phyloP scores from a whole-genome alignment of 2,113 vertebrate genomes.

The Cryptotis parvus region DNA sequence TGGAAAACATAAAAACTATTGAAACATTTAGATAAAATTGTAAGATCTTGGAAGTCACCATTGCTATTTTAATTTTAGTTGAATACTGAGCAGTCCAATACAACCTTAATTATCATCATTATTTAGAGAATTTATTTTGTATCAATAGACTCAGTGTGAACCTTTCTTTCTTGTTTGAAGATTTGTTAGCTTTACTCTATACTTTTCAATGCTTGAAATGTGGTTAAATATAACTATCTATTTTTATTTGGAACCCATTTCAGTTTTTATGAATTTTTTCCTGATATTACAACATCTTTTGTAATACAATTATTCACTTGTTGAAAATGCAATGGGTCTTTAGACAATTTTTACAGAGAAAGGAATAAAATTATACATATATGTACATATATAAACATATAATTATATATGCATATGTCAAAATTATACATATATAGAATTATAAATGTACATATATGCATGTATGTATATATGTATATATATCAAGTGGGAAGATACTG shows the following conservation, averaged over 20 bases:
- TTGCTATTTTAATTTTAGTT: conserved; percentile 14
- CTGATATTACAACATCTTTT: conserved; percentile 3
- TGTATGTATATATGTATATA: no score
- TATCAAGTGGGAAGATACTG: no score
- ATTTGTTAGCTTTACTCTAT: neutral
- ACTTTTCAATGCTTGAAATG: neutral
- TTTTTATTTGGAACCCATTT: conserved; percentile 49
- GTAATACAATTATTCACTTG: neutral
- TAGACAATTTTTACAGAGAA: neutral
- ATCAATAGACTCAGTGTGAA: no score
- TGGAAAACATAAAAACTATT: neutral
- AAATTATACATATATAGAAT: neutral
- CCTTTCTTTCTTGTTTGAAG: neutral
- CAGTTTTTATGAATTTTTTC: conserved; percentile 18
- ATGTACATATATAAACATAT: neutral
- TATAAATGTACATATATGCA: no score
- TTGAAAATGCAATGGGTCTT: conserved; percentile 13
- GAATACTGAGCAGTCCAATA: neutral
- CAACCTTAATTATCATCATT: neutral
- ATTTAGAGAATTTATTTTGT: neutral
- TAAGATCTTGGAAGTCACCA: neutral
- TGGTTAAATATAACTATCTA: neutral
- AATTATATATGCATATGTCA: no score
- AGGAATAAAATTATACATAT: neutral
- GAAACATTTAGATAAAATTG: neutral